Evolutionary conservation across 1,140 invertebrate genomes (phyloP), one percentile per base, ranked within the genome.

Genomic region (Zeugodacus cucurbitae): DNA sequence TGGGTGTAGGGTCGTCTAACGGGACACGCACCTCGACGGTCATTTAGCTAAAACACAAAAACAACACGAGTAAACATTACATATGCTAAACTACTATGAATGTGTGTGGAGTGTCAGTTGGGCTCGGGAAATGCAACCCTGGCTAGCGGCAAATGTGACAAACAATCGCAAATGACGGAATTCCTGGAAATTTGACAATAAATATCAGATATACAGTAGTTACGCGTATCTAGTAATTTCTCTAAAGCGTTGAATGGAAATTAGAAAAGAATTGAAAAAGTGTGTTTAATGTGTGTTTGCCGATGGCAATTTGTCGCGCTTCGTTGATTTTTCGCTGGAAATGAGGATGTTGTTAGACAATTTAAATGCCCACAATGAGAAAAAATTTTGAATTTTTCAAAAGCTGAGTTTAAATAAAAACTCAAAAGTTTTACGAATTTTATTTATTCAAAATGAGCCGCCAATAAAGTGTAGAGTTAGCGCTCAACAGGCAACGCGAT

Each of bases 1-100:
- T 58, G 37, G 57, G 26, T 29, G 48, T 8, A 48, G n/a, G 85
- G 20, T n/a, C n/a, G n/a, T 37, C 62, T 67, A 54, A 58, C n/a
- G n/a, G 44, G 37, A 87, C 29, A 59, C 10, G 48, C 87, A 54
- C 48, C 78, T 58, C 34, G 32, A 41, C 41, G 74, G 74, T 82
- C 74, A 54, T n/a, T 82, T 54, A 48, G 22, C 37, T 17, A 67
- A 67, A 67, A n/a, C n/a, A 67, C 62, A 87, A 87, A 87, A 67
- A 87, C 26, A 57, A 64, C 11, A 7, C 58, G 11, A 62, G 22
- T 32, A 34, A 14, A 26, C 64, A 67, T 26, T 26, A 48, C n/a
- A 82, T 82, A 67, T 14, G 29, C 29, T 59, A 59, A 59, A 59
- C 58, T 5, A 59, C 58, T 5, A 59, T n/a, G n/a, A n/a, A 59